A percentile compares a stretch with the other conserved stretches of the same genome.
Conservation (phyloP, 2,888 invertebrate genomes). For the Agonopterix arenella region DNA sequence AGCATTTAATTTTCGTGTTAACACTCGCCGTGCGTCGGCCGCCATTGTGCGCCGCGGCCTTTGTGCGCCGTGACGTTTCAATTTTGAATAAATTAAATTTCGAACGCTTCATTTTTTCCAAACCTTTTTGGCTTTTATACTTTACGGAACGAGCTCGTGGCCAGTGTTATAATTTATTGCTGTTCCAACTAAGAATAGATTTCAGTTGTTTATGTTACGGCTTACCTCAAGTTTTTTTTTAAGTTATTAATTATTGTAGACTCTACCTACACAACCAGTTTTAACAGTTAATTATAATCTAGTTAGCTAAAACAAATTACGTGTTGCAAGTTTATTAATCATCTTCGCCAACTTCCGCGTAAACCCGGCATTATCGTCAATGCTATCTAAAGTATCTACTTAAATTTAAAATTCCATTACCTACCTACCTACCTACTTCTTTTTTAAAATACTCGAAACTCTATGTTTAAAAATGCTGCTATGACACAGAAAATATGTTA, state of each 20-base stretch:
- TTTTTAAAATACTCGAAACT: too few relatives aligned
- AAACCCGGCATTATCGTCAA: constrained; percentile 2
- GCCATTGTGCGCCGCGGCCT: constrained; percentile 65
- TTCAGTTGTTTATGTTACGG: constrained; percentile 45
- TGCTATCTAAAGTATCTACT: neutral
- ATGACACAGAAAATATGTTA: too few relatives aligned
- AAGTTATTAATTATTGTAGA: constrained; percentile 17
- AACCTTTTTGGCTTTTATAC: constrained; percentile 41
- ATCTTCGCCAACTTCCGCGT: constrained; percentile 8
- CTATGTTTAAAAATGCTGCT: too few relatives aligned
- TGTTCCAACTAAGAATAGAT: constrained; percentile 54
- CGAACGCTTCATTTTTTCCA: constrained; percentile 72
- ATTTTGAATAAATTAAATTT: constrained; percentile 78
- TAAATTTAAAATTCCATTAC: too few relatives aligned
- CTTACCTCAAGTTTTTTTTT: constrained; percentile 26
- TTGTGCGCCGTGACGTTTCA: constrained; percentile 74
- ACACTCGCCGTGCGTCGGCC: constrained; percentile 54
- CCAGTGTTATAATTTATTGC: constrained; percentile 68
- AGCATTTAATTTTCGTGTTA: constrained; percentile 77
- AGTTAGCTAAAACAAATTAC: constrained; percentile 2
- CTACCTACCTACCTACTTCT: too few relatives aligned
- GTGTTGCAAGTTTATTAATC: constrained; percentile 6
- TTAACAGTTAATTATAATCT: constrained; percentile 3
- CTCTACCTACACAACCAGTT: neutral
- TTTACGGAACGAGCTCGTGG: constrained; percentile 54